phyloP scores from a whole-genome alignment of 2,888 invertebrate genomes.

The Athalia circularis region DNA sequence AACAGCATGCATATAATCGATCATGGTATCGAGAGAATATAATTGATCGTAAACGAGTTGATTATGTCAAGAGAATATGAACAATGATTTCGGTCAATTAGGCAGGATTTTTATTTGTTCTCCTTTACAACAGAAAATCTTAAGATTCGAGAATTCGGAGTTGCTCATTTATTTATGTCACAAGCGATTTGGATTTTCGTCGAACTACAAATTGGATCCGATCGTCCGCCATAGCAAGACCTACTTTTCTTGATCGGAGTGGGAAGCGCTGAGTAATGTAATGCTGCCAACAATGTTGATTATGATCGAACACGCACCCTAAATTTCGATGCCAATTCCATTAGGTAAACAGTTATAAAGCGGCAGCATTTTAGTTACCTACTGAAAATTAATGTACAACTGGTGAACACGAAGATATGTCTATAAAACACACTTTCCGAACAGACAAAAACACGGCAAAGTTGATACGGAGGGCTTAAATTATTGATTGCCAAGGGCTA shows the following conservation, averaged over 20 bases:
- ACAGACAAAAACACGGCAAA: background rate
- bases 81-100: no score
- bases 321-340: background rate
- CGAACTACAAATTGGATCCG: no score
- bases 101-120: no score
- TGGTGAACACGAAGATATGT: background rate
- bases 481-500: conserved; percentile 5
- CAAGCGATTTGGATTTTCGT: no score
- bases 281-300: background rate
- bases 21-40: background rate
- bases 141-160: no score
- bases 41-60: no score
- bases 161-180: no score
- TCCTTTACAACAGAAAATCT: no score
- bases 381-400: background rate
- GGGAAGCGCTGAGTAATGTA: conserved; percentile 1
- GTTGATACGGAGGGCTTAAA: background rate
- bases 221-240: background rate
- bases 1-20: background rate
- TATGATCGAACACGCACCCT: background rate
- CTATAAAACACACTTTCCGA: background rate
- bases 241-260: background rate
- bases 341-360: background rate
- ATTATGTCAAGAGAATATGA: no score
- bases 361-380: background rate